Base-by-base conservation (phyloP, 2,113 vertebrate genomes). In the Pholis gunnellus region DNA sequence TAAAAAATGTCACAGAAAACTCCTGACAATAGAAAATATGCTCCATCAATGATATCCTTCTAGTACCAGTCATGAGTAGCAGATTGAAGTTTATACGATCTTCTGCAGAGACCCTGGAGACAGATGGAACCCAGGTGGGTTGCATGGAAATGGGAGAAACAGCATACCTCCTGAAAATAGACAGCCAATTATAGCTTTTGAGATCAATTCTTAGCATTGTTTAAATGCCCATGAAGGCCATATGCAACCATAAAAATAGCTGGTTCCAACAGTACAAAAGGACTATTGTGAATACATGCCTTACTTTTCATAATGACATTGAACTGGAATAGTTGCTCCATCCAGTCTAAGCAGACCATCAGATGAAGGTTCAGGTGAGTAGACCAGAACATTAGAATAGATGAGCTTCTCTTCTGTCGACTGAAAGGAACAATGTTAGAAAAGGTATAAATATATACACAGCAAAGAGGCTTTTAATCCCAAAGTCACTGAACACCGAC, bases 251-350 rank as follows among this genome's bases (percentile, higher is more conserved):
- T n/a, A 1, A 17, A n/a, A 57, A 15, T 20, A 36, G 18, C 29
- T n/a, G 17, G 63, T 22, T 56, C 46, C 9, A 14, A 67, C 42
- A 31, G 2, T 6, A 79, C 25, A n/a, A 20, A 46, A 7, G 40
- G 3, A 22, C 18, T 3, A 3, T 0, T 5, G 15, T 15, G 1
- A 59, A n/a, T 18, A 36, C 4, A 34, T 4, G 9, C 75, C 87
- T 73, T 72, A 94, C 94, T 84, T 94, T 52, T 78, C 65, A 89
- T 94, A 95, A 75, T 93, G 94, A 17, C 95, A 95, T 87, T 93
- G 88, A 63, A 95, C 75, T 44, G 93, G 92, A 84, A 94, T 80
- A 9, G 63, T 54, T 27, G 86, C 87, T 61, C 25, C 82, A 50
- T 90, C 87, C 29, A 91, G 78, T 75, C 90, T 81, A 6, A 94